phyloP scores from a whole-genome alignment of 2,113 vertebrate genomes.

The Puntigrus tetrazona region DNA sequence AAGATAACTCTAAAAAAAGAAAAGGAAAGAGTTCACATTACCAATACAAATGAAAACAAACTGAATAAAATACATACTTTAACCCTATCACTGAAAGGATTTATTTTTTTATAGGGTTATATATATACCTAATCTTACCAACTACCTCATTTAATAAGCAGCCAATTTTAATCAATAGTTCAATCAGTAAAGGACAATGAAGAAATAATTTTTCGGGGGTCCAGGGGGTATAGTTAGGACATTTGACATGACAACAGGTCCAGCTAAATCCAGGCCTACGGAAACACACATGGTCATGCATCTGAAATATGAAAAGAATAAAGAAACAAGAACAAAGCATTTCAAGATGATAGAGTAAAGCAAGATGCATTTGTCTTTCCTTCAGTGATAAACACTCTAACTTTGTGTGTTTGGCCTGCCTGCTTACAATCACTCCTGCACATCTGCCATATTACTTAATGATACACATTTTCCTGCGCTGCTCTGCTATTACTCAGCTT shows the following conservation, averaged over 20 bases:
- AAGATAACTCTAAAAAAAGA: too few species aligned
- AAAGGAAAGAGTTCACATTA: too few species aligned
- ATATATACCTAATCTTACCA: background rate
- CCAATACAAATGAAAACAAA: too few species aligned
- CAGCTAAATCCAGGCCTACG: background rate
- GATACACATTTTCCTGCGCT: constrained; percentile 41
- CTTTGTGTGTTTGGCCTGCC: constrained; percentile 24
- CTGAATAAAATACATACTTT: too few species aligned
- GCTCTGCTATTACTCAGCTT: constrained; percentile 8
- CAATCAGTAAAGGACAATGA: too few species aligned
- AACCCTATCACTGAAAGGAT: too few species aligned
- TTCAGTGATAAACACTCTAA: background rate
- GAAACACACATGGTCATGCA: background rate
- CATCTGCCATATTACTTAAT: constrained; percentile 62
- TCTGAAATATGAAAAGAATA: background rate
- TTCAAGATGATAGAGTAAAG: background rate
- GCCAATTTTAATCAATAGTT: background rate
- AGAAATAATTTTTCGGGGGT: background rate
- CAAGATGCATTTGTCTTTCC: background rate
- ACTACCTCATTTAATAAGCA: background rate
- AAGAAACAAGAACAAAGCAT: background rate
- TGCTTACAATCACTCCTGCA: constrained; percentile 48
- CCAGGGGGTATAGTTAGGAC: background rate
- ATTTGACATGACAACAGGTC: background rate
- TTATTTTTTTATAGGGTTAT: too few species aligned